These are phyloP conservation scores for Epicampocera succincta DNA, from an alignment of 2,888 invertebrate genomes.

Conservation along the genomic window DNA sequence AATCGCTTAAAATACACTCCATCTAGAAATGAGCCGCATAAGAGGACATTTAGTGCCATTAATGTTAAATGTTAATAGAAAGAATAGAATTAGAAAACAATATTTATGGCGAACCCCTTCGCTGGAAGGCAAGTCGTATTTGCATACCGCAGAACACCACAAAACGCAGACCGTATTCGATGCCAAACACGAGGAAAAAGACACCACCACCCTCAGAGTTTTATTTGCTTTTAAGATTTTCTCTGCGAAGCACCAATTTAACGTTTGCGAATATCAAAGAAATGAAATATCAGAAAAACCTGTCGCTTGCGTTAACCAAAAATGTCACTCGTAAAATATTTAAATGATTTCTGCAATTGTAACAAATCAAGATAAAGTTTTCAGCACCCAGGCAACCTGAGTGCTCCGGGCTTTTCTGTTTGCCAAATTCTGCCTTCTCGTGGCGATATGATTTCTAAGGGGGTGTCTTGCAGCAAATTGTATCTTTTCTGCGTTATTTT, in stretches of 20 bases:
- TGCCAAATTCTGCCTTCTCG: constrained; percentile 8
- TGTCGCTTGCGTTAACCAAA: constrained; percentile 66
- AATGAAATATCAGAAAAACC: constrained; percentile 27
- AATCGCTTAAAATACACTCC: not conserved
- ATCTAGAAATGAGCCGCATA: constrained; percentile 74
- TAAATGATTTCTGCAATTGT: constrained; percentile 37
- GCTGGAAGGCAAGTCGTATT: constrained; percentile 37
- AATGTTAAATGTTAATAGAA: constrained; percentile 77
- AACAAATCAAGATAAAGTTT: constrained; percentile 21
- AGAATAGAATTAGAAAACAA: constrained; percentile 67
- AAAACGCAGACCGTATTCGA: constrained; percentile 26
- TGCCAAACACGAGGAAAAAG: not conserved
- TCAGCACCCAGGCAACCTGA: constrained; percentile 12
- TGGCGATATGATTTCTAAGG: not conserved
- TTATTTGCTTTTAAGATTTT: constrained; percentile 60
- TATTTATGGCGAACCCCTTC: constrained; percentile 75
- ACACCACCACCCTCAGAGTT: constrained; percentile 40
- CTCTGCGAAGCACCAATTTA: not conserved
- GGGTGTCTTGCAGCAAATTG: constrained; percentile 16
- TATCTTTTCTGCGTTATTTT: not conserved
- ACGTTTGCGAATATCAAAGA: constrained; percentile 8
- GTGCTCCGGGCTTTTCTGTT: constrained; percentile 8
- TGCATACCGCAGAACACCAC: constrained; percentile 64
- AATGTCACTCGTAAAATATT: constrained; percentile 64
- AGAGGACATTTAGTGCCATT: constrained; percentile 81